Evolutionary conservation across 2,797 vertebrate species (phyloP).

Genomic region (Diplodus puntazzo): DNA sequence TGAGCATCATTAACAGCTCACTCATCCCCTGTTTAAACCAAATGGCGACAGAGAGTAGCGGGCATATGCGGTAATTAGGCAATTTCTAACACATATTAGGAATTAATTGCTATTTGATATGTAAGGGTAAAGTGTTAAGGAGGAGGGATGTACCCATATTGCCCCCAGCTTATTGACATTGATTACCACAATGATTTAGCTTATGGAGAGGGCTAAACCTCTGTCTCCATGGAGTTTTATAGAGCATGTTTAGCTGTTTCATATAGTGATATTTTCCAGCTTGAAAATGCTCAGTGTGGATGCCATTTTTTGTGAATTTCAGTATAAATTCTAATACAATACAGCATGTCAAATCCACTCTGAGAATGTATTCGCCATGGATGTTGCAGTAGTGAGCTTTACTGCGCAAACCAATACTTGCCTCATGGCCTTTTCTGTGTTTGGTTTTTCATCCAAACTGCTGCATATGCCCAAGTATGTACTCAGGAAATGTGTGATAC

Average conservation of each 20-base stretch:
- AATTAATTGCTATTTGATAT: conserved; percentile 80
- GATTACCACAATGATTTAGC: conserved; percentile 64
- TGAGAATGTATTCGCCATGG: background rate
- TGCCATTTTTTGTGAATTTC: conserved; percentile 24
- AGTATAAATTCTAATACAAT: conserved; percentile 21
- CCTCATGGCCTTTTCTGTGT: conserved; percentile 21
- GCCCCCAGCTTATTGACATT: conserved; percentile 64
- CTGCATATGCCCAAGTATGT: conserved; percentile 43
- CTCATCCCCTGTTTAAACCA: conserved; percentile 52
- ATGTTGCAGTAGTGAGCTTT: background rate
- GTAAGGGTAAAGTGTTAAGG: conserved; percentile 68
- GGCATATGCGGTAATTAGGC: conserved; percentile 72
- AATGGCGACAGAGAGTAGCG: conserved; percentile 45
- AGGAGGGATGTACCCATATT: conserved; percentile 46
- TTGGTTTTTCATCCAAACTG: conserved; percentile 26
- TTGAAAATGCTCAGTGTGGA: background rate
- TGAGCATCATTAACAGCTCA: conserved; percentile 73
- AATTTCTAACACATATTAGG: conserved; percentile 75
- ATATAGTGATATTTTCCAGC: background rate
- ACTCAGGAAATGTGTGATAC: conserved; percentile 56
- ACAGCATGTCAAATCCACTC: conserved; percentile 10
- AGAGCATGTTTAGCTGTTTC: conserved; percentile 1
- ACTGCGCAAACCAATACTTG: conserved; percentile 3
- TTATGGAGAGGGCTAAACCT: conserved; percentile 51
- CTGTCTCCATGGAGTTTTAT: conserved; percentile 25